Conservation (phyloP, 2,888 invertebrate species). For the Hydroisotoma schaefferi region DNA sequence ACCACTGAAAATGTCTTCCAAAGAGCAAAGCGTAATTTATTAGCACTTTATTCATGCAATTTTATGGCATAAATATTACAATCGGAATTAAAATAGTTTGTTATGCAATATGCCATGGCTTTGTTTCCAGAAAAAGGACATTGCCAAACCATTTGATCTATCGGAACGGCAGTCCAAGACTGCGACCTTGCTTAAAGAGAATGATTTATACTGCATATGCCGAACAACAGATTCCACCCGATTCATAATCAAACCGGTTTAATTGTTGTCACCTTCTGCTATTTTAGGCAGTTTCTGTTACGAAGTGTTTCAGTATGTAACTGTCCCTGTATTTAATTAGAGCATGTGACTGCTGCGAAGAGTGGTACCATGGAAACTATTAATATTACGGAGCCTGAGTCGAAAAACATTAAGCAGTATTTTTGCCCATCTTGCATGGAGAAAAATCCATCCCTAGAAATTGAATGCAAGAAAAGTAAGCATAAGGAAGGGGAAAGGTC, state of each 20-base stretch:
- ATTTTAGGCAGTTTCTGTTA: no score
- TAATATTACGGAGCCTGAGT: slow-evolving; percentile 86
- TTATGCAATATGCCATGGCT: slow-evolving; percentile 10
- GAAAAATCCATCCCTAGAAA: slow-evolving; percentile 70
- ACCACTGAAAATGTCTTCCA: no score
- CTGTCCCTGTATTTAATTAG: slow-evolving; percentile 55
- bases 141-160: slow-evolving; percentile 80
- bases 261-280: no score
- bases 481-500: slow-evolving; percentile 8
- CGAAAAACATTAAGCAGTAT: slow-evolving; percentile 88
- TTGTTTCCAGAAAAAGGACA: slow-evolving; percentile 71
- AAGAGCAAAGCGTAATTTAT: no score
- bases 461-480: slow-evolving; percentile 52
- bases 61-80: no score
- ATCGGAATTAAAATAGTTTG: no score
- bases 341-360: slow-evolving; percentile 94
- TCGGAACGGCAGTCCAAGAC: slow-evolving; percentile 89
- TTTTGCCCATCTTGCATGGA: slow-evolving; percentile 80
- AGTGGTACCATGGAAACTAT: slow-evolving; percentile 99
- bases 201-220: slow-evolving; percentile 92
- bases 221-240: slow-evolving; percentile 87
- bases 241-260: slow-evolving; percentile 83
- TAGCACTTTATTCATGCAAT: no score
- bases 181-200: slow-evolving; percentile 78
- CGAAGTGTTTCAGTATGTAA: no score